These are phyloP conservation scores for Psilopsiagon aurifrons DNA, from an alignment of 2,113 vertebrate species.

Conservation along the genomic window DNA sequence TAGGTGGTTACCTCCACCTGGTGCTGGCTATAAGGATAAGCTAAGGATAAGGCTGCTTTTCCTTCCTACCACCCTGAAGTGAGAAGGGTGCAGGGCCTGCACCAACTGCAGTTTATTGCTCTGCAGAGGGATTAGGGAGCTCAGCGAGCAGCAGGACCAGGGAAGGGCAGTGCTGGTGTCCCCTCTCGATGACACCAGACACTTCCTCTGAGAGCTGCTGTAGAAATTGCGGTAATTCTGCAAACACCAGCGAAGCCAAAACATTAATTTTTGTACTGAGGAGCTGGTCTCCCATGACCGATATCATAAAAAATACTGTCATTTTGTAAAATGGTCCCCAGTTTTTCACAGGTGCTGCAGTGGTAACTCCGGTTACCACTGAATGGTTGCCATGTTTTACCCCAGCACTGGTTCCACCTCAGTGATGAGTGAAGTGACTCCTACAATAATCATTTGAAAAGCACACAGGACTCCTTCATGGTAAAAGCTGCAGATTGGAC, in stretches of 20 bases:
- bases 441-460: constrained; percentile 24
- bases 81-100: background rate
- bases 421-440: background rate
- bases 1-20: background rate
- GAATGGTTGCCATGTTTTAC: background rate
- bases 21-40: background rate
- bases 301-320: background rate
- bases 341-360: background rate
- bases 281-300: background rate
- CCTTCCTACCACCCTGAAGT: background rate
- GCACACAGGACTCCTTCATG: background rate
- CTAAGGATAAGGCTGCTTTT: background rate
- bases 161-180: background rate
- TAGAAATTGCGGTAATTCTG: background rate
- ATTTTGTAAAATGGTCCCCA: background rate
- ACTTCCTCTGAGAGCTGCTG: background rate
- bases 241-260: background rate
- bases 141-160: accelerated
- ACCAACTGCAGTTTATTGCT: background rate
- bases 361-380: background rate
- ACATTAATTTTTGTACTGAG: background rate
- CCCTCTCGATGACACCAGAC: accelerated
- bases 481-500: constrained; percentile 10
- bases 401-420: background rate
- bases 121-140: background rate